Percentiles rank a stretch among this genome's conserved stretches.
Conservation (phyloP, 2,113 vertebrate species). For the Calypte anna region DNA sequence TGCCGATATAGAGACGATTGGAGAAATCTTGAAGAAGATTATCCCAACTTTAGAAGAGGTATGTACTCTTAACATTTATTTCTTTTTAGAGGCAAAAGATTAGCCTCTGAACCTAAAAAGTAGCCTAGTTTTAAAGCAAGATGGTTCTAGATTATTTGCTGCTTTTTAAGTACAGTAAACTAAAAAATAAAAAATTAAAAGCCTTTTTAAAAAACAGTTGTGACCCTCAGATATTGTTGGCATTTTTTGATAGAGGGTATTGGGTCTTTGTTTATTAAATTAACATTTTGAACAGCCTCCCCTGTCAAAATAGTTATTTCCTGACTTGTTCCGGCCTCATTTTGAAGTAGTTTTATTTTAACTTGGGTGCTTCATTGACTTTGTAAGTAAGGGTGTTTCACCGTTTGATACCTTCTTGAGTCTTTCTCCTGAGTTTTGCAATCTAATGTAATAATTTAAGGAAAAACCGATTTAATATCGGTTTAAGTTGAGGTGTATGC, state of each 20-base stretch:
- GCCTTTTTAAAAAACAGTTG: neutral
- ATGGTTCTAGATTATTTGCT: neutral
- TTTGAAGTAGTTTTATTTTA: neutral
- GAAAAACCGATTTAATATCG: neutral
- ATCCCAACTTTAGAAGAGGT: constrained; percentile 98
- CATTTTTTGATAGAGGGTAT: neutral
- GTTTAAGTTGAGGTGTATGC: neutral
- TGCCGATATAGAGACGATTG: constrained; percentile 95
- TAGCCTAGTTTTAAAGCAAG: neutral
- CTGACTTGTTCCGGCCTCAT: neutral
- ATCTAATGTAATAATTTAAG: neutral
- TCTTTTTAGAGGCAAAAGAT: constrained; percentile 1
- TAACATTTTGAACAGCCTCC: neutral
- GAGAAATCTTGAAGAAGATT: constrained; percentile 97
- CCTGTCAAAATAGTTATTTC: neutral
- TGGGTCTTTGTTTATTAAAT: neutral
- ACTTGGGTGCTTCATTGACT: neutral
- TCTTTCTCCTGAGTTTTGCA: neutral
- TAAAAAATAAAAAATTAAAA: neutral
- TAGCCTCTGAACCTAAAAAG: neutral
- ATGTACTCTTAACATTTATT: constrained; percentile 40
- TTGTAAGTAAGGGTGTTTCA: neutral
- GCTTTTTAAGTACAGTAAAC: neutral
- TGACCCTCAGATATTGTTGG: neutral
- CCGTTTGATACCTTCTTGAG: neutral